Conservation (phyloP, 2,888 invertebrate species). For the Lithophane leautieri region DNA sequence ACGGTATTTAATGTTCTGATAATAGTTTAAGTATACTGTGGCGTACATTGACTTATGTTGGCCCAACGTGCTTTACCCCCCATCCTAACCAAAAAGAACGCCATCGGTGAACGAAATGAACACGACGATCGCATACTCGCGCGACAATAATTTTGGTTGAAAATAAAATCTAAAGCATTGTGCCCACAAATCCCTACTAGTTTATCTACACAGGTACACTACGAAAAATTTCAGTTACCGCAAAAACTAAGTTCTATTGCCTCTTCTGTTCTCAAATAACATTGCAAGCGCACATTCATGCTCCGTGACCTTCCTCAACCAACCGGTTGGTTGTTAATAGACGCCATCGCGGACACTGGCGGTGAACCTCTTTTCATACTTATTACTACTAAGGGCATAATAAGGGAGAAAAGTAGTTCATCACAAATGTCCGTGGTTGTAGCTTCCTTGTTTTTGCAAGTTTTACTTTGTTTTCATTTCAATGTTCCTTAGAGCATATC, state of each 20-base stretch:
- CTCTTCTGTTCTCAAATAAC: neutral
- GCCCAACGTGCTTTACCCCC: too few species aligned
- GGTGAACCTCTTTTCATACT: too few species aligned
- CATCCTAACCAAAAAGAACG: neutral
- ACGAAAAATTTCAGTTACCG: neutral
- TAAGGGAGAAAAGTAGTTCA: too few species aligned
- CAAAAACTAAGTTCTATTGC: neutral
- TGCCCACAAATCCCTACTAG: neutral
- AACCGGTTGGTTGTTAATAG: neutral
- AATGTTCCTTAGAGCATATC: conserved; percentile 80
- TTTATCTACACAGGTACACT: neutral
- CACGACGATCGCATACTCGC: too few species aligned
- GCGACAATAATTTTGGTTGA: neutral
- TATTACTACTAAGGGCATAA: too few species aligned
- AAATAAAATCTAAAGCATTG: conserved; percentile 6
- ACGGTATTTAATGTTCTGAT: too few species aligned
- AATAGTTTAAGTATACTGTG: too few species aligned
- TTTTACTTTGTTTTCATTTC: conserved; percentile 3
- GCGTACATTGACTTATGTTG: too few species aligned
- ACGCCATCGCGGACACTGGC: too few species aligned
- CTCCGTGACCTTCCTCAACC: neutral
- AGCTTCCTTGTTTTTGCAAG: neutral
- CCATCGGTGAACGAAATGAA: too few species aligned
- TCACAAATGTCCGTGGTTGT: too few species aligned
- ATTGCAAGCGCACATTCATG: neutral